phyloP scores from a whole-genome alignment of 2,113 vertebrate species.

The Triplophysa tibetana region DNA sequence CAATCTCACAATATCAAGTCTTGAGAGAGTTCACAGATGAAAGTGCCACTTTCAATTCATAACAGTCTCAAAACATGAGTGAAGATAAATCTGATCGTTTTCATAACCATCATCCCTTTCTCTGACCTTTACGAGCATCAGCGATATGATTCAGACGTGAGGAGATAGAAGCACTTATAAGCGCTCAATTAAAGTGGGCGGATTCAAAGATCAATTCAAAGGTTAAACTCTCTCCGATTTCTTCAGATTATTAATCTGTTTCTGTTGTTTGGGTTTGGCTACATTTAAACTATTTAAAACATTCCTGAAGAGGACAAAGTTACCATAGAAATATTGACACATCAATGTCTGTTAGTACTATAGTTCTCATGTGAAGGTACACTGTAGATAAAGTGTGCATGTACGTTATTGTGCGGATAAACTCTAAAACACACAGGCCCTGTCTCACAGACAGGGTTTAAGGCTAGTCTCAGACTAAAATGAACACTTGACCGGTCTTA shows the following conservation, averaged over 20 bases:
- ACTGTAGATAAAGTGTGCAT: too few species aligned
- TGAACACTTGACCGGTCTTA: too few species aligned
- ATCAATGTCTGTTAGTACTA: too few species aligned
- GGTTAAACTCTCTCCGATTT: slow-evolving; percentile 41
- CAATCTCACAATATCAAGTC: too few species aligned
- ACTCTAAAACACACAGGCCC: too few species aligned
- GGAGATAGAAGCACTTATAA: slow-evolving; percentile 47
- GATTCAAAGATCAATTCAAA: slow-evolving; percentile 51
- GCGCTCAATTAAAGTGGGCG: slow-evolving; percentile 23
- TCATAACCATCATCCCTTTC: neutral
- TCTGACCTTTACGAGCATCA: slow-evolving; percentile 51
- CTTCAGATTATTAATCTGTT: slow-evolving; percentile 48
- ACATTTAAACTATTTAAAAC: neutral
- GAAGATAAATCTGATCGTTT: slow-evolving; percentile 31
- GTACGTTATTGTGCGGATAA: too few species aligned
- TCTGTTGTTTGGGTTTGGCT: neutral
- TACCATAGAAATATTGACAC: too few species aligned
- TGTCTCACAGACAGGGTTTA: too few species aligned
- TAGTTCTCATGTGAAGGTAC: too few species aligned
- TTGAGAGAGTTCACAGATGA: too few species aligned
- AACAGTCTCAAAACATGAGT: neutral
- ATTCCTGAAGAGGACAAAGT: neutral
- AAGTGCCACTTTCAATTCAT: neutral
- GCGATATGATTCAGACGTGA: slow-evolving; percentile 40
- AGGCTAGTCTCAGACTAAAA: too few species aligned